phyloP scores from a whole-genome alignment of 2,888 invertebrate genomes.

The Ophion ventricosus region DNA sequence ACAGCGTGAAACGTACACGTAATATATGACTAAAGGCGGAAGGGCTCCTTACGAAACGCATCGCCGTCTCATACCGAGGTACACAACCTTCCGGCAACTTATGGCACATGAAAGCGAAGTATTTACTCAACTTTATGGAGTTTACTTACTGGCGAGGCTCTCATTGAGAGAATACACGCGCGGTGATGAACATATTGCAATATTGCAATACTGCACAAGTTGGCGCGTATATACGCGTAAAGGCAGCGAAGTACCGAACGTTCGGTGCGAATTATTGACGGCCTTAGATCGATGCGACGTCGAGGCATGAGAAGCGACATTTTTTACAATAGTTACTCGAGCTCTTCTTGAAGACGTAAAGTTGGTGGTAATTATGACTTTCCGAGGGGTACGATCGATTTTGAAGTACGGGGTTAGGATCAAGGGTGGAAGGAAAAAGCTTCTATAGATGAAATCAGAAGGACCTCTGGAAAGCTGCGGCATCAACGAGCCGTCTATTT shows the following conservation, averaged over 20 bases:
- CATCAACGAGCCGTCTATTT: too few species aligned
- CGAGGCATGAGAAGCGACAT: too few species aligned
- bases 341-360: too few species aligned
- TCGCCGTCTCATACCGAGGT: conserved; percentile 8
- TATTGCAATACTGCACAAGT: not conserved
- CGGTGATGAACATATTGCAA: not conserved
- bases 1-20: conserved; percentile 3
- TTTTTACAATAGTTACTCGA: too few species aligned
- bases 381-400: too few species aligned
- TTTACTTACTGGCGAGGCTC: not conserved
- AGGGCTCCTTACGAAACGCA: not conserved
- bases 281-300: too few species aligned
- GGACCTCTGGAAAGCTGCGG: too few species aligned
- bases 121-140: conserved; percentile 4
- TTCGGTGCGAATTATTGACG: too few species aligned
- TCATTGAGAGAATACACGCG: not conserved
- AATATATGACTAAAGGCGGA: not conserved
- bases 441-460: too few species aligned
- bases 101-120: not conserved
- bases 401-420: too few species aligned
- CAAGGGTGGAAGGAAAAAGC: too few species aligned
- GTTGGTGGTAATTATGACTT: too few species aligned
- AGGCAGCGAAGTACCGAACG: not conserved
- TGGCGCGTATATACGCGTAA: not conserved
- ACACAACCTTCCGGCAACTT: conserved; percentile 8